Evolutionary conservation across 2,797 vertebrate species (phyloP), one percentile per base, ranked within the genome.

Genomic region (Danionella dracula): DNA sequence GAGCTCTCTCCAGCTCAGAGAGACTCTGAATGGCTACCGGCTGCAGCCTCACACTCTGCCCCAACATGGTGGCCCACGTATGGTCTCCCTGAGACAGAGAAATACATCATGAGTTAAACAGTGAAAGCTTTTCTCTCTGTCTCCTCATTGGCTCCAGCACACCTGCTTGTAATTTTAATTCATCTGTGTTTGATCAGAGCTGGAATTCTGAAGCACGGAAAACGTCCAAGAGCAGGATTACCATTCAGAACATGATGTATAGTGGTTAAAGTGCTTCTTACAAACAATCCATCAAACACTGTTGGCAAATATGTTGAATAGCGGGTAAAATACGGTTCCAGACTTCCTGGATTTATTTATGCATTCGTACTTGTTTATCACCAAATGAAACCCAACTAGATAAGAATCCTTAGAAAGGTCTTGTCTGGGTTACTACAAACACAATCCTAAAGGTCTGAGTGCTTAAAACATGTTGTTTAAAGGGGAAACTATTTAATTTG

Each of bases 1-100:
- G 78, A 70, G 89, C 92, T 37, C 95, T 84, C 76, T 98, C 95
- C 87, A 98, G 80, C 86, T 98, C 94, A 0, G 94, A 97, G 40
- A 98, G 89, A 70, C 84, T 93, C 80, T 96, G 94, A 75, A 98
- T 91, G 20, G 89, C 81, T 74, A 91, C 81, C 0, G 92, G 85
- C 82, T 91, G 90, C 71, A 92, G 80, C 65, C 69, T 81, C 37
- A 87, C 63, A 4, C 85, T 88, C 53, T 85, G 82, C 17, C 85
- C 88, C 72, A 88, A 59, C 86, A 87, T 89, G 51, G 84, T 85
- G 2, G 78, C 74, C 66, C 81, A 86, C 77, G 63, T 72, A 38
- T 85, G 76, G 48, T 82, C 79, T 11, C 88, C 84, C 87, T 91
- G 75, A 27, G 44, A 37, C 7, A 68, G 12, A 16, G 27, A 16